Evolutionary conservation across 2,888 invertebrate genomes (phyloP).

Genomic region (Drosophila cognata): DNA sequence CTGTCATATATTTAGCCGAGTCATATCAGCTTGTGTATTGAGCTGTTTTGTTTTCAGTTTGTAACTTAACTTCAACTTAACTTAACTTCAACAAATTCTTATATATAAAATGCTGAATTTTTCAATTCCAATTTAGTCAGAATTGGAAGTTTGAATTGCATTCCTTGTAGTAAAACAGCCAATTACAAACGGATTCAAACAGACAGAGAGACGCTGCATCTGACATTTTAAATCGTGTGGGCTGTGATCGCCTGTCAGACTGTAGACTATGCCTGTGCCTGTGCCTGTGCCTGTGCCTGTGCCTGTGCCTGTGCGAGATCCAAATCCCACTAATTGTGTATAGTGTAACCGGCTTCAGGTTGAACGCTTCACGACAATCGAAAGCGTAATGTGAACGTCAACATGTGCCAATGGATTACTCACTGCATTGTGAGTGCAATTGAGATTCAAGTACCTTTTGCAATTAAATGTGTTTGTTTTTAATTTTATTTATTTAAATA

Average conservation of each 20-base stretch:
- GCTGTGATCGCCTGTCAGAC: slow-evolving; percentile 8
- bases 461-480: slow-evolving; percentile 17
- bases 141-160: not conserved
- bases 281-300: not conserved
- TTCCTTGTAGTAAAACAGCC: not conserved
- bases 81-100: not conserved
- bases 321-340: not conserved
- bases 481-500: not conserved
- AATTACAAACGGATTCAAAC: not conserved
- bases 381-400: not conserved
- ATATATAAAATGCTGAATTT: not conserved
- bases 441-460: slow-evolving; percentile 4
- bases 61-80: not conserved
- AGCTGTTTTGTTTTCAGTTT: not conserved
- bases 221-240: slow-evolving; percentile 2
- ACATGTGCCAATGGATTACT: slow-evolving; percentile 1
- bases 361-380: slow-evolving; percentile 1
- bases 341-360: not conserved
- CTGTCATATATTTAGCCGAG: not conserved
- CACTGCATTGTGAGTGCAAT: slow-evolving; percentile 2
- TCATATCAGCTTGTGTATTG: not conserved
- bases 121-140: not conserved
- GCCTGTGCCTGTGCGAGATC: not conserved
- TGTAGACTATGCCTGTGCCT: not conserved
- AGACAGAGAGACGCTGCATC: slow-evolving; percentile 2